phyloP scores from a whole-genome alignment of 2,888 invertebrate genomes.

The Metopia argyrocephala region DNA sequence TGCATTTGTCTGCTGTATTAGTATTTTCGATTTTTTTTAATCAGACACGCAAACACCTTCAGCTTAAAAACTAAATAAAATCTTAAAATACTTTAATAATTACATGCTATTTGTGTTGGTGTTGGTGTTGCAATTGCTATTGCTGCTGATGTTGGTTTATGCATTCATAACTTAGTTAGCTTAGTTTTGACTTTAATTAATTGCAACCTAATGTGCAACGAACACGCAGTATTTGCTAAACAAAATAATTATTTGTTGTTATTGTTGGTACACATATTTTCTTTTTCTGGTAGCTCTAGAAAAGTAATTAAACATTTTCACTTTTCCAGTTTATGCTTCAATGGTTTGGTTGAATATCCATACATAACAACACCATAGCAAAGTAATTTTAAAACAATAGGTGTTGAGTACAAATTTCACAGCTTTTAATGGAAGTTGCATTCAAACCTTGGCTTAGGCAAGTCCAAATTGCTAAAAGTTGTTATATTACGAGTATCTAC shows the following conservation, averaged over 20 bases:
- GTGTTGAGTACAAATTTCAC: not conserved
- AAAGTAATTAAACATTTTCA: conserved; percentile 63
- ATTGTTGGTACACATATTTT: not conserved
- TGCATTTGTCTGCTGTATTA: conserved; percentile 9
- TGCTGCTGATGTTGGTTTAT: conserved; percentile 32
- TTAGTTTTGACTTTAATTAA: conserved; percentile 63
- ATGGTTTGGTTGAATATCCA: conserved; percentile 22
- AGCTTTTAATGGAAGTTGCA: not conserved
- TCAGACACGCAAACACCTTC: conserved; percentile 35
- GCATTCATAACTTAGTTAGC: conserved; percentile 45
- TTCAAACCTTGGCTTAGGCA: not conserved
- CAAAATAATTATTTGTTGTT: conserved; percentile 34
- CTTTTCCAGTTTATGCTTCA: conserved; percentile 60
- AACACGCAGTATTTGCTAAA: conserved; percentile 62
- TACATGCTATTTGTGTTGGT: conserved; percentile 23
- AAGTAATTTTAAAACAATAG: conserved; percentile 2
- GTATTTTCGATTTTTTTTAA: conserved; percentile 13
- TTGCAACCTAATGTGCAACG: conserved; percentile 63
- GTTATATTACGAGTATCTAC: not conserved
- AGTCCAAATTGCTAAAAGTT: not conserved
- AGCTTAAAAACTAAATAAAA: not conserved
- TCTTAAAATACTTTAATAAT: conserved; percentile 14
- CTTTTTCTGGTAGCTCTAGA: conserved; percentile 41
- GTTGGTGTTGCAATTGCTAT: conserved; percentile 10
- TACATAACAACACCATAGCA: not conserved